Evolutionary conservation across 1,140 invertebrate genomes (phyloP).

Genomic region (Berghia stephanieae): DNA sequence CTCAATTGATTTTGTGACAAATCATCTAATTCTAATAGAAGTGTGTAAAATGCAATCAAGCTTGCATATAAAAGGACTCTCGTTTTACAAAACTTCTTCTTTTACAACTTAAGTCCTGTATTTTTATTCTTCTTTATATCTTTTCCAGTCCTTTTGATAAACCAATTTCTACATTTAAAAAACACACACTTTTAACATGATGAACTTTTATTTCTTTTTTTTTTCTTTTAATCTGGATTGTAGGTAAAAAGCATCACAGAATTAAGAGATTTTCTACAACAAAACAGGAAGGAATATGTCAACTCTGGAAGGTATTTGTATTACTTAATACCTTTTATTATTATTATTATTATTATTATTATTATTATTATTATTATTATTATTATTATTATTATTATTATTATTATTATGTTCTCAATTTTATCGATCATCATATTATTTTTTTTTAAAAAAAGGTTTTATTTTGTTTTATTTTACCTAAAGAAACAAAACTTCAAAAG

Average conservation of each 20-base stretch:
- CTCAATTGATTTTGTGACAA: no score
- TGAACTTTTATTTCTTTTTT: neutral
- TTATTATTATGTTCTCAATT: neutral
- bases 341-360: neutral
- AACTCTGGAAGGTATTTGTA: constrained; percentile 75
- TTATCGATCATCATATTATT: neutral
- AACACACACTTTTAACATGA: neutral
- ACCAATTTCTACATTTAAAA: neutral
- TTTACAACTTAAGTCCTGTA: neutral
- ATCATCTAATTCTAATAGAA: no score
- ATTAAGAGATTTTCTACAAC: constrained; percentile 81
- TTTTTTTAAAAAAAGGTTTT: constrained; percentile 1
- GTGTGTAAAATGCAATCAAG: no score
- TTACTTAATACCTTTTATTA: neutral
- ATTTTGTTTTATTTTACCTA: neutral
- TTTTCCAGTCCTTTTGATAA: neutral
- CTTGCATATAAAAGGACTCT: constrained; percentile 49
- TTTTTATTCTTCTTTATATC: neutral
- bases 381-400: neutral
- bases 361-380: neutral
- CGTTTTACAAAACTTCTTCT: neutral
- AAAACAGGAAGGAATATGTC: constrained; percentile 86
- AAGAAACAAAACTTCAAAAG: no score
- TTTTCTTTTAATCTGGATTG: neutral
- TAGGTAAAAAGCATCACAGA: constrained; percentile 77